phyloP scores from a whole-genome alignment of 2,113 vertebrate genomes.

The Serinus canaria region DNA sequence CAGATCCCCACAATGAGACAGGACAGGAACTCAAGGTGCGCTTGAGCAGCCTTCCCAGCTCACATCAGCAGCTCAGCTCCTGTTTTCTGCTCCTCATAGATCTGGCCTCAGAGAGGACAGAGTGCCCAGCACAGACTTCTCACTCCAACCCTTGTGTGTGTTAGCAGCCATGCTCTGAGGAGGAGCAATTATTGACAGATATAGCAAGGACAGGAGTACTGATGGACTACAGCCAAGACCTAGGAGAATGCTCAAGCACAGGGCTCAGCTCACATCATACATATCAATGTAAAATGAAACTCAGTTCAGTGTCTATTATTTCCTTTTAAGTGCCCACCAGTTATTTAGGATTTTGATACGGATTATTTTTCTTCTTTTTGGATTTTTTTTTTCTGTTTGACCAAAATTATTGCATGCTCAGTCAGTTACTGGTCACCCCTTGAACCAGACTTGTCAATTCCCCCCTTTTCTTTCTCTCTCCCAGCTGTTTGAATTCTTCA shows the following conservation, averaged over 20 bases:
- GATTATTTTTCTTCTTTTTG: neutral
- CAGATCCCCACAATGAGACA: neutral
- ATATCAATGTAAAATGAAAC: neutral
- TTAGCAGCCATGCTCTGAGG: neutral
- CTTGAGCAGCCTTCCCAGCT: neutral
- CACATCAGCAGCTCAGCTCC: neutral
- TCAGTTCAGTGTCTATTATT: neutral
- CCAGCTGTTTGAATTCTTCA: conserved; percentile 39
- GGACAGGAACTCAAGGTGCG: neutral
- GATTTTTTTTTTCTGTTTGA: neutral
- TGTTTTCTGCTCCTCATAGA: neutral
- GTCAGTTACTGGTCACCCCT: neutral
- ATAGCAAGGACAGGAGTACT: neutral
- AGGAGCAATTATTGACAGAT: neutral
- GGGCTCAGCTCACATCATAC: neutral
- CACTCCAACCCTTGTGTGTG: neutral
- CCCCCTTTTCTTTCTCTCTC: neutral
- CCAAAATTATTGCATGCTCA: neutral
- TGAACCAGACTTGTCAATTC: conserved; percentile 15
- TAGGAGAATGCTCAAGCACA: neutral
- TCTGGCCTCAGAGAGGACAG: fast-evolving
- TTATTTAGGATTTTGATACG: neutral
- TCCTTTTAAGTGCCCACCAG: neutral
- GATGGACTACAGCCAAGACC: neutral
- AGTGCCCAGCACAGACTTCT: neutral